Base-by-base conservation (phyloP, 2,797 vertebrate species). In the Hyperoplus lanceolatus region DNA sequence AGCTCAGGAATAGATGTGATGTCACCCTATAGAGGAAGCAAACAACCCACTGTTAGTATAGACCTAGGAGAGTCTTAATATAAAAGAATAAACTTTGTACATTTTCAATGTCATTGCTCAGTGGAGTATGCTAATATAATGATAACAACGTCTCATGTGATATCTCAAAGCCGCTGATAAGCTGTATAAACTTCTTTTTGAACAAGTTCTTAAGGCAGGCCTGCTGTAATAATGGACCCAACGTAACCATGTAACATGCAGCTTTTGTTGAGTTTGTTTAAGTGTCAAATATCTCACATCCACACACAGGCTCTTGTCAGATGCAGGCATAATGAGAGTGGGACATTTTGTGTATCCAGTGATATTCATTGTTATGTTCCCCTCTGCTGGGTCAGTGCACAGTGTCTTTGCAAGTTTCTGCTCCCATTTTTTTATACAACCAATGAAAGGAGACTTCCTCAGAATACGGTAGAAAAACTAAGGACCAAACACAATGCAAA, bases 1-100 rank as follows among this genome's bases (percentile, higher is more conserved):
- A 99, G 96, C 94, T 99, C 98, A 0, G 98, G 98, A 94, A 99
- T 99, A 84, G 98, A 99, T 85, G 98, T 99, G 94, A 99, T 99
- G 93, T 99, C 98, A 93, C 98, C 98, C 98, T 99, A 87, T 11
- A 38, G 72, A 70, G 50, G 80, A 83, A 46, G n/a, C 16, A 50
- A 58, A 73, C 81, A 75, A 57, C 0, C 0, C 29, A 77, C 11
- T 55, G 71, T 89, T 70, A 81, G 54, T 43, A 49, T 8, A 78
- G 76, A 41, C 55, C 11, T 56, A 39, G 12, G 56, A 29, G 4
- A 74, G 29, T 7, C 46, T 61, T 11, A 49, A 77, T 43, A 57
- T 18, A n/a, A 60, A 77, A 48, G 36, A 41, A 61, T 46, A 60
- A 50, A 79, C 75, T 65, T 65, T 60, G 49, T 56, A 51, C 9